Conservation (phyloP, 1,140 invertebrate species). For the Drosophila truncata region DNA sequence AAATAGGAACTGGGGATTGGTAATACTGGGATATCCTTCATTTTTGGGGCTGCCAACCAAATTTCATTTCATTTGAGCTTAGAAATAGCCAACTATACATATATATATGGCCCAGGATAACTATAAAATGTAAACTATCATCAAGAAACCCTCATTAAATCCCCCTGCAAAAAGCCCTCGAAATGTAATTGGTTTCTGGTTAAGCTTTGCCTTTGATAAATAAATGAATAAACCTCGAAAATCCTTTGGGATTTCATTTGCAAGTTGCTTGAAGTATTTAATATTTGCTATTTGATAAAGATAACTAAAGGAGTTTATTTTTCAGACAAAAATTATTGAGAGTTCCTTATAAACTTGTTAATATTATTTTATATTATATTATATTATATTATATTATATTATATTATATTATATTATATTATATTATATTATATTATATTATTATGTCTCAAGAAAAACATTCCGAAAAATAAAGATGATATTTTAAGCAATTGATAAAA, state of each 20-base stretch:
- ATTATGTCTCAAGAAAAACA: no score
- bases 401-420: no score
- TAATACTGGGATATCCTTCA: conserved; percentile 3
- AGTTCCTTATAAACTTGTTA: no score
- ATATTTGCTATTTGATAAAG: background rate
- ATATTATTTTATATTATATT: no score
- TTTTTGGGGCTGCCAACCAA: conserved; percentile 8
- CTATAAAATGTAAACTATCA: background rate
- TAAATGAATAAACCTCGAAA: background rate
- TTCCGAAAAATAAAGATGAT: no score
- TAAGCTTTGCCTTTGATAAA: background rate
- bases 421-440: no score
- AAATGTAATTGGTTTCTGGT: conserved; percentile 16
- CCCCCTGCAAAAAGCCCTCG: background rate
- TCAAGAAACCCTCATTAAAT: background rate
- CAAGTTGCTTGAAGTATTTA: background rate
- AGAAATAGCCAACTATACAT: background rate
- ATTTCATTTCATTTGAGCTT: conserved; percentile 3
- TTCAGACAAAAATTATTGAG: background rate
- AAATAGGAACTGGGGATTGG: conserved; percentile 16
- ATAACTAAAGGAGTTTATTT: background rate
- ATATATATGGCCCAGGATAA: background rate
- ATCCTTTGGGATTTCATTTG: background rate
- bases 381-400: no score
- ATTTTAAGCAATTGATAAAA: no score